A percentile compares a stretch with the other conserved stretches of the same genome.
phyloP scores from a whole-genome alignment of 2,797 vertebrate genomes.

The Gouania willdenowi region DNA sequence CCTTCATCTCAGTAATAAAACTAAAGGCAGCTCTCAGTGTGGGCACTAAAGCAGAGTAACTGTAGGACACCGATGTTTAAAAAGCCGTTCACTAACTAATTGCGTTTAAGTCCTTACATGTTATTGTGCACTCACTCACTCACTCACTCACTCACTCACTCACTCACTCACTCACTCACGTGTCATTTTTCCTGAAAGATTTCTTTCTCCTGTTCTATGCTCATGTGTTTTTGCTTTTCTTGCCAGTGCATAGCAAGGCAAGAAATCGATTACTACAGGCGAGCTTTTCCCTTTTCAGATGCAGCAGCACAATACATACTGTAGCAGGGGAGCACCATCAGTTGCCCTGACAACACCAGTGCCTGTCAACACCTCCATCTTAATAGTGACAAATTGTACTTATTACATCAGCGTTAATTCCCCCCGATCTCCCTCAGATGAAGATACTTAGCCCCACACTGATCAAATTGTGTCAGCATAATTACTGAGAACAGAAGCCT shows the following conservation, averaged over 20 bases:
- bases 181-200: no score
- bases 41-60: constrained; percentile 11
- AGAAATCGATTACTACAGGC: constrained; percentile 61
- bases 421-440: constrained; percentile 85
- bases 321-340: constrained; percentile 62
- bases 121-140: no score
- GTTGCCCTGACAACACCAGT: constrained; percentile 80
- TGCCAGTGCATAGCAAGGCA: constrained; percentile 31
- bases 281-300: constrained; percentile 48
- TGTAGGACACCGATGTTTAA: constrained; percentile 7
- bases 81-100: not conserved
- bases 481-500: constrained; percentile 91
- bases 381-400: constrained; percentile 93
- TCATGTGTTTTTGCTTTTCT: no score
- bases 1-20: constrained; percentile 9
- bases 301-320: constrained; percentile 56
- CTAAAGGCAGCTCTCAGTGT: constrained; percentile 10
- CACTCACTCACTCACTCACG: no score
- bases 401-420: constrained; percentile 95
- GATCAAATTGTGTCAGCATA: constrained; percentile 91
- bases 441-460: constrained; percentile 89
- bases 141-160: no score
- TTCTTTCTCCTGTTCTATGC: no score
- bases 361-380: constrained; percentile 85
- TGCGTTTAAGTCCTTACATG: constrained; percentile 16